Evolutionary conservation across 23 tunicate genomes (phyloP), one percentile per base, ranked within the genome.

Genomic region (Styela clava): DNA sequence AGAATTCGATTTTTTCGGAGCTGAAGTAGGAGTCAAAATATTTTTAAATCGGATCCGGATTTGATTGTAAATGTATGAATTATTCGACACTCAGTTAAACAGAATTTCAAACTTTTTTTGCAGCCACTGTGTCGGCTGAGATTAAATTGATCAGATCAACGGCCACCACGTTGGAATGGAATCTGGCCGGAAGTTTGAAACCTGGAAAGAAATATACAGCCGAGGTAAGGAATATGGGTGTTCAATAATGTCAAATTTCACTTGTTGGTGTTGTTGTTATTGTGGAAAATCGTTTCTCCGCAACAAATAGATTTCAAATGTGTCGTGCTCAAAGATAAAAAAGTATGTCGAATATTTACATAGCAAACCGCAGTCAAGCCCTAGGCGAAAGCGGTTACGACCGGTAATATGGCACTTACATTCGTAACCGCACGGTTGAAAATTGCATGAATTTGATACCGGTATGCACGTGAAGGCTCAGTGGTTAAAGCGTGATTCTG

Each of bases 121-220:
- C 56, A 44, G 56, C 56, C 56, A 44, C 12, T 12, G 12, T 12
- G 12, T 44, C 56, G 12, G 77, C 77, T 33, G 77, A 71, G 24
- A 71, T 71, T 7, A 71, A 71, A 32, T 5, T 71, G 5, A 71
- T 71, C 12, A 3, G 35, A 32, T 71, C 77, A 34, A 71, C 77
- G 29, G 34, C 77, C 34, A 71, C 34, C 37, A 71, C 35, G 3
- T 35, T 71, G 24, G 34, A 71, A 26, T 71, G 77, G 77, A 34
- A 71, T 71, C 12, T 71, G 34, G 23, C 34, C 5, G 35, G 16
- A 5, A 34, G 32, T n/a, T 71, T 71, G 16, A 18, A 71, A 29
- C 34, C 77, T 19, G 77, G 77, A 29, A 71, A 71, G 35, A 71
- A 30, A 5, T 29, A 71, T 29, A 22, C 77, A 71, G 23, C 29